Evolutionary conservation across 2,797 vertebrate genomes (phyloP).

Genomic region (Danio aesculapii): DNA sequence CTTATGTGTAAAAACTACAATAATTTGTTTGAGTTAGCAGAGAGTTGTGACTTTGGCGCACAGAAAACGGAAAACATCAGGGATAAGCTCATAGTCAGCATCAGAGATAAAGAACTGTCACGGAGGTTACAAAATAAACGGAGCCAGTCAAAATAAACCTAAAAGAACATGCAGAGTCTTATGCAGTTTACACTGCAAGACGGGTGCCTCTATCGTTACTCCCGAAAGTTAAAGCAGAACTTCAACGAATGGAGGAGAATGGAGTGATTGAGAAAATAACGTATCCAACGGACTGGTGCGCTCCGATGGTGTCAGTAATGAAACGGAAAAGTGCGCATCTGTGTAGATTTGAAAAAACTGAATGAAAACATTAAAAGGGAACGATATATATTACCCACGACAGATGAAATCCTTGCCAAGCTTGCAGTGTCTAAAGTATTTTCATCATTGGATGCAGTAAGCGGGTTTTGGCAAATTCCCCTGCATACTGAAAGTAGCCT

Average conservation of each 20-base stretch:
- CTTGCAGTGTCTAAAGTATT: constrained; percentile 33
- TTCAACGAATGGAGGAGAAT: not conserved
- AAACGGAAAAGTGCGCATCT: constrained; percentile 38
- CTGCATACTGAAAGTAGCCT: constrained; percentile 21
- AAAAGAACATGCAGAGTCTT: not conserved
- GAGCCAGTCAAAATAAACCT: constrained; percentile 11
- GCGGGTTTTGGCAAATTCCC: constrained; percentile 37
- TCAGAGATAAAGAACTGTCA: not conserved
- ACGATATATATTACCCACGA: not conserved
- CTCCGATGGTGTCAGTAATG: constrained; percentile 2
- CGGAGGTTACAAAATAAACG: too few relatives aligned
- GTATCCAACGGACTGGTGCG: constrained; percentile 27
- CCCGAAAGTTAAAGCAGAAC: not conserved
- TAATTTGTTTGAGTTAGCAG: too few relatives aligned
- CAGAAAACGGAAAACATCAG: not conserved
- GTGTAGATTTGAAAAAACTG: constrained; percentile 31
- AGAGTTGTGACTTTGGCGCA: too few relatives aligned
- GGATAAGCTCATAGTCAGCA: not conserved
- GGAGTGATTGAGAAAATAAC: constrained; percentile 13
- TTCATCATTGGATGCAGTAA: not conserved
- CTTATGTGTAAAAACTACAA: too few relatives aligned
- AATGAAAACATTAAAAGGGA: constrained; percentile 25
- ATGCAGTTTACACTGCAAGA: not conserved
- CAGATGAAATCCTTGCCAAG: constrained; percentile 32
- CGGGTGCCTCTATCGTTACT: not conserved